Base-by-base conservation (phyloP, 1,140 invertebrate species). In the Theocolax elegans region DNA sequence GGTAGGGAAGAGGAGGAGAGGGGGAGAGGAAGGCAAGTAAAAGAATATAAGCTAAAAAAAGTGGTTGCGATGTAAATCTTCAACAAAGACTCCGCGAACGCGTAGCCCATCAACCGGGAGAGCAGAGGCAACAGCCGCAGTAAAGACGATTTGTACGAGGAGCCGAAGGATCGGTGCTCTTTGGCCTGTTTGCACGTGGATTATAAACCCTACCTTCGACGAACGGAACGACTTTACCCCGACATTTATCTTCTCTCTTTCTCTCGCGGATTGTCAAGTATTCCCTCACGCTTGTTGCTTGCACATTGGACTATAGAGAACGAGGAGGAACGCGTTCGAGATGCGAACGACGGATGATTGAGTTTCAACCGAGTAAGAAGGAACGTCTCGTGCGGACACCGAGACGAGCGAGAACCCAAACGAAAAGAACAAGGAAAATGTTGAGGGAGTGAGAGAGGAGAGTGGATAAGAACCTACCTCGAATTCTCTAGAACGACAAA, bases 111-210 rank as follows among this genome's bases (percentile, higher is more conserved):
- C 46, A 51, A 49, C 42, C 4, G n/a, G 25, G 4, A 12, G 21
- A 27, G n/a, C 38, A 56, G 40, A 27, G 19, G 19, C 38, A 17
- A n/a, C 8, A 3, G 58, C 15, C 13, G 64, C 25, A 21, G 65
- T 67, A 67, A 67, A 67, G 65, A 58, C 54, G 56, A 56, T 59
- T 38, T 59, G 10, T 31, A 17, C 44, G 56, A 58, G 54, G 15
- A 58, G 19, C 27, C 40, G 51, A 56, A 29, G 27, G 35, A 66
- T 54, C 49, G 51, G 17, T 2, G 40, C 38, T 31, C 35, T 21
- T 46, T 23, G 21, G 38, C 25, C 73, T 79, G 76, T 80, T 80
- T 78, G 78, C 76, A 75, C 75, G 67, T 67, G 75, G 79, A 76
- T 80, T 80, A 79, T 65, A 71, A 74, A 71, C 73, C 74, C 72